A percentile compares a stretch with the other conserved stretches of the same genome.
Evolutionary conservation across 1,140 invertebrate genomes (phyloP).

Genomic region (Hyles vespertilio): DNA sequence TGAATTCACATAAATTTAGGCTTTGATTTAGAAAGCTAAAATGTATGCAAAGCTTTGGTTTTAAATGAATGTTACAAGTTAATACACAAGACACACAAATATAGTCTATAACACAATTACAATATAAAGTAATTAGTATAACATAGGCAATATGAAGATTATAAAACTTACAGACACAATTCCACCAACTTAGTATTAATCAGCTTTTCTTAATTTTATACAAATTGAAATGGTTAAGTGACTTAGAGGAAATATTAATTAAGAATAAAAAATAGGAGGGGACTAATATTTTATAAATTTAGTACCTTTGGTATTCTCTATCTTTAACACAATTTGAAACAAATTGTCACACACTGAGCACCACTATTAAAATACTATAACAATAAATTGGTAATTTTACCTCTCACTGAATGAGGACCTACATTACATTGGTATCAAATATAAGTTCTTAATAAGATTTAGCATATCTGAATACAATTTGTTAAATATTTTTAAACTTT

Average conservation of each 20-base stretch:
- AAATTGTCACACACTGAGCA: constrained; percentile 5
- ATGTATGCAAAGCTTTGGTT: constrained; percentile 19
- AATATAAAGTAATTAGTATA: constrained; percentile 12
- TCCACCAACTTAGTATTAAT: too few species aligned
- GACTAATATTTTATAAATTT: too few species aligned
- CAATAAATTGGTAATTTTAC: too few species aligned
- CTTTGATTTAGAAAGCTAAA: constrained; percentile 18
- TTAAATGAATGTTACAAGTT: constrained; percentile 11
- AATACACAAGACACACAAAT: constrained; percentile 7
- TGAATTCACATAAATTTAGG: constrained; percentile 15
- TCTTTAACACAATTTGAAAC: too few species aligned
- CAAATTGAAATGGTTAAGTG: too few species aligned
- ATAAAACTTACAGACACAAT: too few species aligned
- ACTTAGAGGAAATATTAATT: constrained; percentile 1
- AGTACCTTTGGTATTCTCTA: too few species aligned
- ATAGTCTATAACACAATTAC: constrained; percentile 13
- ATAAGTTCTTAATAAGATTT: constrained; percentile 28
- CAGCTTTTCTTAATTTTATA: too few species aligned
- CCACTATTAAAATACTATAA: constrained; percentile 6
- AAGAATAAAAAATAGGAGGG: too few species aligned
- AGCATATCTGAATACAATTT: constrained; percentile 11
- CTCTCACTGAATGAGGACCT: constrained; percentile 10
- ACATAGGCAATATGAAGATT: background rate
- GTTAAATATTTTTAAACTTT: constrained; percentile 20
- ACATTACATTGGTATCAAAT: constrained; percentile 30